phyloP scores from a whole-genome alignment of 2,797 vertebrate species.

The Xerus rutilus region DNA sequence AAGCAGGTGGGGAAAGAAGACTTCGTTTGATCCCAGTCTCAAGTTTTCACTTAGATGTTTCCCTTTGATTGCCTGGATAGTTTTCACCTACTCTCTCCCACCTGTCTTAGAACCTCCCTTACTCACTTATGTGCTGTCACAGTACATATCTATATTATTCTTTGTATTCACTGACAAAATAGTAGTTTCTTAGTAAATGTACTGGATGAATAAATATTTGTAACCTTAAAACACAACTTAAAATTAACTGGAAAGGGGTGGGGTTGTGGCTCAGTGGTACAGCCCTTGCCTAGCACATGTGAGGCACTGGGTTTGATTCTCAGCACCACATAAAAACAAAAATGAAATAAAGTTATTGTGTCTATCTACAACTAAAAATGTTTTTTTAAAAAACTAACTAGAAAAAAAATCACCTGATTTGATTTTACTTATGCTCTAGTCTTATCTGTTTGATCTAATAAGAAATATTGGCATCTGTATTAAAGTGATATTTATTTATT shows the following conservation, averaged over 20 bases:
- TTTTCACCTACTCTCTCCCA: neutral
- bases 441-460: neutral
- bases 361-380: no score
- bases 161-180: neutral
- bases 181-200: neutral
- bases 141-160: neutral
- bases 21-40: neutral
- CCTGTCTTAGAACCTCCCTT: neutral
- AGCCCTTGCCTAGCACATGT: no score
- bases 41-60: neutral
- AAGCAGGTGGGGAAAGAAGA: neutral
- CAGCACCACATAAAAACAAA: no score
- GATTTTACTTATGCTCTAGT: neutral
- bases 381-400: neutral
- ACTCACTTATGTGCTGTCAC: neutral
- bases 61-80: neutral
- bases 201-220: neutral
- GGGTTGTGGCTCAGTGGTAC: no score
- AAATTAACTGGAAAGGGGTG: neutral
- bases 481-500: neutral
- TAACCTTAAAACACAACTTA: slow-evolving; percentile 8
- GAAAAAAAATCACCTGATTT: neutral
- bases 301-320: no score
- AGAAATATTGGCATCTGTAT: neutral
- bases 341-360: no score